Evolutionary conservation across 2,888 invertebrate species (phyloP).

Genomic region (Epsilonema sp.): DNA sequence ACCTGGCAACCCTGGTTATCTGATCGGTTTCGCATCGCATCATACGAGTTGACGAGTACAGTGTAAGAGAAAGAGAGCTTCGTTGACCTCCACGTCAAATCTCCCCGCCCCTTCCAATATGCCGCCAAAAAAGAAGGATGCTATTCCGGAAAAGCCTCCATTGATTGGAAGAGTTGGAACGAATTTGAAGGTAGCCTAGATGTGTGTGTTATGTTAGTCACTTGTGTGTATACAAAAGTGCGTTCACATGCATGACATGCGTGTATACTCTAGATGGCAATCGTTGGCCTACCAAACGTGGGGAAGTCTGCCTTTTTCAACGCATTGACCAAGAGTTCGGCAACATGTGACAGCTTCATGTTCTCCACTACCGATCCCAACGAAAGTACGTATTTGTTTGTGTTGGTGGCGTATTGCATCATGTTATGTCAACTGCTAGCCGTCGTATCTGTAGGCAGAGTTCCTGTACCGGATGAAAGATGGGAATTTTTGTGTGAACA

Average conservation of each 20-base stretch:
- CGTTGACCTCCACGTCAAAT: too few relatives aligned
- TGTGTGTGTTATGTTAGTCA: too few relatives aligned
- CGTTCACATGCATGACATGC: too few relatives aligned
- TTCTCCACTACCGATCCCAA: slow-evolving; percentile 99
- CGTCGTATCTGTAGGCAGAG: slow-evolving; percentile 55
- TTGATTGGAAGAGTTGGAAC: slow-evolving; percentile 85
- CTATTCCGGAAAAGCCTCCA: slow-evolving; percentile 56
- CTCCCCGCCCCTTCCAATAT: too few relatives aligned
- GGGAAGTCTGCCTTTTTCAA: slow-evolving; percentile 98
- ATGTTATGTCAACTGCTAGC: too few relatives aligned
- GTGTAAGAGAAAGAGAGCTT: too few relatives aligned
- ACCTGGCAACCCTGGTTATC: too few relatives aligned
- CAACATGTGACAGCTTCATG: slow-evolving; percentile 89
- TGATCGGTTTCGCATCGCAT: too few relatives aligned
- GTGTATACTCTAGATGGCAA: slow-evolving; percentile 48
- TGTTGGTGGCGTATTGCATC: too few relatives aligned
- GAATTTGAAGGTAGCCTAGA: slow-evolving; percentile 62
- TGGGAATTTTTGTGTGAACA: slow-evolving; percentile 79
- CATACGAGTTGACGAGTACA: too few relatives aligned
- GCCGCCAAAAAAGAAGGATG: slow-evolving; percentile 50
- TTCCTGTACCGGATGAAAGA: slow-evolving; percentile 84
- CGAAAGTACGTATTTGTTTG: slow-evolving; percentile 58
- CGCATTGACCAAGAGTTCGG: slow-evolving; percentile 81
- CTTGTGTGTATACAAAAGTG: neutral
- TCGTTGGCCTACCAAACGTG: slow-evolving; percentile 70